Percentiles rank a stretch among this genome's conserved stretches.
Evolutionary conservation across 35 echinoderm and acorn worm genomes (phyloP).

Genomic region (Heliocidaris erythrogramma): DNA sequence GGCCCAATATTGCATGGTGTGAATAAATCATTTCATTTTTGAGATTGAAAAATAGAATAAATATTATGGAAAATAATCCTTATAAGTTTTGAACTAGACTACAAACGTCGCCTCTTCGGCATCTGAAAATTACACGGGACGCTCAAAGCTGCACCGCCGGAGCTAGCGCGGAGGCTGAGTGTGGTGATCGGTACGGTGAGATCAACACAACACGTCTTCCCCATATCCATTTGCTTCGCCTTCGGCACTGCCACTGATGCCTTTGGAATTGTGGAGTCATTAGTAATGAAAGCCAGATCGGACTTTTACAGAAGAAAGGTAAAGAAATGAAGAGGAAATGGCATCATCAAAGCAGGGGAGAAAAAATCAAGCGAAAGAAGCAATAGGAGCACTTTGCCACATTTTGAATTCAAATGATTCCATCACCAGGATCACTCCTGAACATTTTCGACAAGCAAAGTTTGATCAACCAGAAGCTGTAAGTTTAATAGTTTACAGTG

Average conservation of each 20-base stretch:
- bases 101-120: background rate
- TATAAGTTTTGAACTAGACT: background rate
- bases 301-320: no score
- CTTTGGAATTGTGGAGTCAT: no score
- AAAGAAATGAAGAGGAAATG: background rate
- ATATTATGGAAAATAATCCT: background rate
- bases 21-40: background rate
- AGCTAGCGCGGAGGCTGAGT: background rate
- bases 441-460: conserved; percentile 38
- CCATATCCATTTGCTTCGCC: no score
- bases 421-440: conserved; percentile 21
- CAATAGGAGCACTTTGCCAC: conserved; percentile 13
- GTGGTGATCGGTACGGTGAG: no score
- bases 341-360: background rate
- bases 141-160: background rate
- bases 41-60: background rate
- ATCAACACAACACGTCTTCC: no score
- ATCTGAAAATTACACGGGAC: background rate
- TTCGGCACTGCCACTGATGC: no score
- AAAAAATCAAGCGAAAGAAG: conserved; percentile 23
- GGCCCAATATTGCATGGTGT: background rate
- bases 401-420: background rate
- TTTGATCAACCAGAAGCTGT: conserved; percentile 45
- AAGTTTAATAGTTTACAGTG: background rate
- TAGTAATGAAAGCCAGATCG: no score